phyloP scores from a whole-genome alignment of 92 coral and sea anemone genomes.

The Heteractis magnifica region DNA sequence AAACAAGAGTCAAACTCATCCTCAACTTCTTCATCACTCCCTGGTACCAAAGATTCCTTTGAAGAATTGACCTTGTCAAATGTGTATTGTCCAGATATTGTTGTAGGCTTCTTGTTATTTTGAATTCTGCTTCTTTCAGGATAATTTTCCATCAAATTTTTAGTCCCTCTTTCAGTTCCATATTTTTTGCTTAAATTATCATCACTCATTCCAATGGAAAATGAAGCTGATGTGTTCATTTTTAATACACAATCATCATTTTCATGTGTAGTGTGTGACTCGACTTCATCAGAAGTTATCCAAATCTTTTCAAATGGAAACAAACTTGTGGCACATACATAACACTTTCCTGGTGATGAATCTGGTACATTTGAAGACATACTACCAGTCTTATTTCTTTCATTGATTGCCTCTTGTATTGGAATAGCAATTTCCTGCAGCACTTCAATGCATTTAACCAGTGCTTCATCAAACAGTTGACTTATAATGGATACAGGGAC shows the following conservation, averaged over 20 bases:
- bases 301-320: not conserved
- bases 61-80: not conserved
- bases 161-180: not conserved
- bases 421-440: conserved; percentile 48
- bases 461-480: conserved; percentile 69
- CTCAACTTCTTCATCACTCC: not conserved
- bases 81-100: not conserved
- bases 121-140: not conserved
- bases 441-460: conserved; percentile 48
- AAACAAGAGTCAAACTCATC: conserved; percentile 83
- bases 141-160: not conserved
- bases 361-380: not conserved
- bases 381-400: not conserved
- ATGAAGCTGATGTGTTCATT: not conserved
- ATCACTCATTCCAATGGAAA: not conserved
- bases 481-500: conserved; percentile 66
- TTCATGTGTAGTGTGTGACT: not conserved
- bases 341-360: not conserved
- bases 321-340: not conserved
- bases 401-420: conserved; percentile 2
- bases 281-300: not conserved
- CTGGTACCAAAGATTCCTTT: not conserved
- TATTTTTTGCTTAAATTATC: not conserved
- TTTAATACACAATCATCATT: not conserved
- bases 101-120: not conserved